Conservation (phyloP, 2,113 vertebrate species). For the Melanostigma gelatinosum region DNA sequence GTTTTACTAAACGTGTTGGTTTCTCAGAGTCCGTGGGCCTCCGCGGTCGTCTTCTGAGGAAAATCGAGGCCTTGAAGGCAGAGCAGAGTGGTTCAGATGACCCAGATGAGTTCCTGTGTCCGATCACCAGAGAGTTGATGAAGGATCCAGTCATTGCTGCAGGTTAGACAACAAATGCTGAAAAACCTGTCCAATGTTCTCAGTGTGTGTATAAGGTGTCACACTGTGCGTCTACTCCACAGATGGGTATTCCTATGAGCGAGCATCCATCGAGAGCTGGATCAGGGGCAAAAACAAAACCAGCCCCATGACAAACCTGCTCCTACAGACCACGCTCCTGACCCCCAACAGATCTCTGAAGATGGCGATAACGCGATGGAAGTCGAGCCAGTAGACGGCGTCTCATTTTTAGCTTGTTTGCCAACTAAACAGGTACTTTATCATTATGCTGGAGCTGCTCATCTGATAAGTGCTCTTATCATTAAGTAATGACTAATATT, state of each 20-base stretch:
- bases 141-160: slow-evolving; percentile 90
- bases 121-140: slow-evolving; percentile 91
- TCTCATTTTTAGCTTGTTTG: background rate
- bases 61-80: slow-evolving; percentile 84
- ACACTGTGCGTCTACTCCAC: slow-evolving; percentile 27
- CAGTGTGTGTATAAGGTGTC: background rate
- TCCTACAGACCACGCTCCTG: slow-evolving; percentile 85
- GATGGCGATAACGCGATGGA: slow-evolving; percentile 91
- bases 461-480: background rate
- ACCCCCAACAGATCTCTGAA: slow-evolving; percentile 92
- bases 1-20: background rate
- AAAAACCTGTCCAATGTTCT: background rate
- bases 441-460: too few species aligned
- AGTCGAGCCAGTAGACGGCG: slow-evolving; percentile 56
- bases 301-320: slow-evolving; percentile 95
- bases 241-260: slow-evolving; percentile 96
- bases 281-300: slow-evolving; percentile 86
- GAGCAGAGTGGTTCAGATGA: slow-evolving; percentile 68
- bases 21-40: slow-evolving; percentile 88
- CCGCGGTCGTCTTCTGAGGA: slow-evolving; percentile 85
- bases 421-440: background rate
- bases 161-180: slow-evolving; percentile 77
- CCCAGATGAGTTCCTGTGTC: slow-evolving; percentile 91
- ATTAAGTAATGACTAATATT: background rate
- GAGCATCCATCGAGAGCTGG: slow-evolving; percentile 92